Base-by-base conservation (phyloP, 1,140 invertebrate species). In the Dufourea novaeangliae region DNA sequence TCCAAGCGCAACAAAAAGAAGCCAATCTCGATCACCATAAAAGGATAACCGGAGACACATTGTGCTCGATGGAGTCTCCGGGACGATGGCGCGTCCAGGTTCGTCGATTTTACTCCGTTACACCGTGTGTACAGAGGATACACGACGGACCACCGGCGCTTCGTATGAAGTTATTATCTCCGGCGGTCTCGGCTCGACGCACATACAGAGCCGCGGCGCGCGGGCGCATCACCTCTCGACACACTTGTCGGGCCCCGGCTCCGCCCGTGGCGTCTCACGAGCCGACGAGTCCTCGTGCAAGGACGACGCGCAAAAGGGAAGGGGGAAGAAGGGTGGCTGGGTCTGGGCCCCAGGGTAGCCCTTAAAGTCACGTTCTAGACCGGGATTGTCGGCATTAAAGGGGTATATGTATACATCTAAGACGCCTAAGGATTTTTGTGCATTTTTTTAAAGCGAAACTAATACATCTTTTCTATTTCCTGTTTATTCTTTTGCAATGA, bases 141-240 rank as follows among this genome's bases (percentile, higher is more conserved):
- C 62, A 52, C 34, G 20, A 10, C 25, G 70, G 82, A 85, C 82
- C 83, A 84, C 79, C 83, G 50, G 79, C 67, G 68, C 67, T 76
- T 54, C 56, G 67, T 84, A 84, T 84, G 79, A 82, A 85, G 83
- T 85, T 84, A 85, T 85, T 85, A 85, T 78, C 83, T 66, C 29
- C 41, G 27, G 56, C 44, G 52, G 50, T 34, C 34, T 74, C 54
- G 50, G 61, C 25, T 44, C 54, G 17, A 17, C 20, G 12, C 25
- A 39, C 29, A 3, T 37, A 37, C 8, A 37, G 34, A 3, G 8
- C 34, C 34, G 8, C 3, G 3, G 8, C 34, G 8, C 34, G 34
- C 34, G 34, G 1, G 41, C 41, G 41, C 41, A 46, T 46, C 41
- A 20, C 41, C 41, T 46, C 41, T 14, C 17, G 14, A 46, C 41